A percentile compares a stretch with the other conserved stretches of the same genome.
phyloP scores from a whole-genome alignment of 2,888 invertebrate species.

The Agapostemon virescens region DNA sequence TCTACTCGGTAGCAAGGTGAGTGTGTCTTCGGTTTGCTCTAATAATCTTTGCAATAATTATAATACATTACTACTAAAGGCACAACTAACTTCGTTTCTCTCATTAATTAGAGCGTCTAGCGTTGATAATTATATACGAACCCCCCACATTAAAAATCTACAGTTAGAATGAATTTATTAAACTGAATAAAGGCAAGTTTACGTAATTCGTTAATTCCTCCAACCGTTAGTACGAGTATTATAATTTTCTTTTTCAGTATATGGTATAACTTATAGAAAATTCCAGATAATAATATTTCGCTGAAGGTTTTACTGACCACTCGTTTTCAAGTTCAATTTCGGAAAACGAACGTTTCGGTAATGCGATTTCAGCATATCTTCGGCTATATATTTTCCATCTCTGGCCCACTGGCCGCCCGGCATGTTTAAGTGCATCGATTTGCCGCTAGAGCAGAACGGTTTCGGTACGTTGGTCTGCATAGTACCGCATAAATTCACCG shows the following conservation, averaged over 20 bases:
- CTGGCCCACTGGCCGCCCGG: constrained; percentile 88
- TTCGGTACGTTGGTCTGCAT: constrained; percentile 90
- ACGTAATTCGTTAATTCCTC: background rate
- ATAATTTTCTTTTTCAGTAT: background rate
- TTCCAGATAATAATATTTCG: background rate
- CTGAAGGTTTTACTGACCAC: constrained; percentile 39
- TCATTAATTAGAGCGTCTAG: constrained; percentile 12
- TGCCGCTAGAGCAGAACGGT: constrained; percentile 82
- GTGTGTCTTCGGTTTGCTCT: background rate
- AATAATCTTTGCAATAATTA: constrained; percentile 25
- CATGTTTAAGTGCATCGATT: constrained; percentile 86
- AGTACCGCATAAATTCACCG: constrained; percentile 85
- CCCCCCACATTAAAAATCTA: background rate
- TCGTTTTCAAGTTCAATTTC: constrained; percentile 19
- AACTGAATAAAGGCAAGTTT: background rate
- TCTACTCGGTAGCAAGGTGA: background rate
- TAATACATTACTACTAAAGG: constrained; percentile 1
- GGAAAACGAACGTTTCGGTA: constrained; percentile 76
- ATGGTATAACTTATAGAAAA: background rate
- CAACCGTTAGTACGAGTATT: background rate
- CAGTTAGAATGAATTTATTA: background rate
- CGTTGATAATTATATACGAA: background rate
- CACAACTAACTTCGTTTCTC: background rate
- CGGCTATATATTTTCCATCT: constrained; percentile 86
- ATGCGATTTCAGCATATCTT: constrained; percentile 86